A percentile compares a stretch with the other conserved stretches of the same genome.
Evolutionary conservation across 2,888 invertebrate genomes (phyloP).

Genomic region (Cremastinae sp.): DNA sequence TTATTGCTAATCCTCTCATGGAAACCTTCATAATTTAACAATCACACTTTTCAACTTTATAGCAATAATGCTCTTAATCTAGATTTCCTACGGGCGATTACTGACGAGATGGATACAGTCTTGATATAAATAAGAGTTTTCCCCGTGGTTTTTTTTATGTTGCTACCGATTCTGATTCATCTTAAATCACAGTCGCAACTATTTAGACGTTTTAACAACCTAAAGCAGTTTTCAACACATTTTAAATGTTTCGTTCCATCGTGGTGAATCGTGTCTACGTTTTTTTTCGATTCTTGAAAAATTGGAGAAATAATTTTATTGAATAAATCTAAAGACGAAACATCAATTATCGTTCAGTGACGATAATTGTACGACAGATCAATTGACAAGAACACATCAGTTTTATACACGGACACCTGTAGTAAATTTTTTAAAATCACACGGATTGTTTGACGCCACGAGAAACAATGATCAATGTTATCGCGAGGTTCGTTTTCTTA

Average conservation of each 20-base stretch:
- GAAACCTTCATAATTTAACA: conserved; percentile 33
- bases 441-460: no score
- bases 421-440: background rate
- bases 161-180: conserved; percentile 1
- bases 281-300: background rate
- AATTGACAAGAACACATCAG: conserved; percentile 14
- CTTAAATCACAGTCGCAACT: conserved; percentile 55
- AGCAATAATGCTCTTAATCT: background rate
- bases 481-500: no score
- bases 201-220: conserved; percentile 55
- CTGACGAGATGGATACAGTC: conserved; percentile 70
- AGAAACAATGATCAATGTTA: no score
- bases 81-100: conserved; percentile 61
- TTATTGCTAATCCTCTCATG: conserved; percentile 30
- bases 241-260: conserved; percentile 25
- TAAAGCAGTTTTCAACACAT: conserved; percentile 35
- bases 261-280: conserved; percentile 25
- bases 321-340: conserved; percentile 32
- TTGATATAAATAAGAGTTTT: conserved; percentile 66
- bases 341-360: conserved; percentile 1
- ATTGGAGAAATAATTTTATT: conserved; percentile 11
- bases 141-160: conserved; percentile 17
- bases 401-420: conserved; percentile 13
- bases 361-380: conserved; percentile 29
- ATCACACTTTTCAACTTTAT: conserved; percentile 25